Conservation (phyloP, 2,888 invertebrate species). For the Cantharis rustica region DNA sequence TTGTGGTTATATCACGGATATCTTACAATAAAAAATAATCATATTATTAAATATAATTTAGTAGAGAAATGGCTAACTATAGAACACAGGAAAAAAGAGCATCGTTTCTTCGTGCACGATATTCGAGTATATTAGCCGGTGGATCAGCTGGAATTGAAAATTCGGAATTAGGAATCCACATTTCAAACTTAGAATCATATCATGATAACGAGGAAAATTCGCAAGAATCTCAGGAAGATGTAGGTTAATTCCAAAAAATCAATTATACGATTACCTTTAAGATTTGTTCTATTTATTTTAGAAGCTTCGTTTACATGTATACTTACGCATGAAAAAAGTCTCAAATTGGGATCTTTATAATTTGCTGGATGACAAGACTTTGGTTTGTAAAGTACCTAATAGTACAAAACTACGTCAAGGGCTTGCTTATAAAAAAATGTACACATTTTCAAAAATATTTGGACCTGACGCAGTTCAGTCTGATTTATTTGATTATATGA, state of each 20-base stretch:
- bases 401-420: not conserved
- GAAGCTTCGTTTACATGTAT: not conserved
- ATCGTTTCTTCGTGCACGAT: not conserved
- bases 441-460: not conserved
- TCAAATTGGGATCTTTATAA: not conserved
- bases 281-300: not conserved
- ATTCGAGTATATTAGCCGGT: not conserved
- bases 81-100: not conserved
- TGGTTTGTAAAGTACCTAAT: not conserved
- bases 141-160: not conserved
- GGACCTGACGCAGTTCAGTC: not conserved
- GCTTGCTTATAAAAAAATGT: not conserved
- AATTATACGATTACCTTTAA: not conserved
- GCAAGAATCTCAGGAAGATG: not conserved
- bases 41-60: not conserved
- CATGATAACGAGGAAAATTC: not conserved
- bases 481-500: conserved; percentile 18
- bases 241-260: not conserved
- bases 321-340: not conserved
- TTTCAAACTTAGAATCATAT: not conserved
- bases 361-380: not conserved
- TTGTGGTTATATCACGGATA: no score
- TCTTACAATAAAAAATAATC: no score
- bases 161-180: not conserved
- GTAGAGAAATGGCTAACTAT: not conserved